A percentile compares a stretch with the other conserved stretches of the same genome.
Evolutionary conservation across 2,797 vertebrate genomes (phyloP).

Genomic region (Netta rufina): DNA sequence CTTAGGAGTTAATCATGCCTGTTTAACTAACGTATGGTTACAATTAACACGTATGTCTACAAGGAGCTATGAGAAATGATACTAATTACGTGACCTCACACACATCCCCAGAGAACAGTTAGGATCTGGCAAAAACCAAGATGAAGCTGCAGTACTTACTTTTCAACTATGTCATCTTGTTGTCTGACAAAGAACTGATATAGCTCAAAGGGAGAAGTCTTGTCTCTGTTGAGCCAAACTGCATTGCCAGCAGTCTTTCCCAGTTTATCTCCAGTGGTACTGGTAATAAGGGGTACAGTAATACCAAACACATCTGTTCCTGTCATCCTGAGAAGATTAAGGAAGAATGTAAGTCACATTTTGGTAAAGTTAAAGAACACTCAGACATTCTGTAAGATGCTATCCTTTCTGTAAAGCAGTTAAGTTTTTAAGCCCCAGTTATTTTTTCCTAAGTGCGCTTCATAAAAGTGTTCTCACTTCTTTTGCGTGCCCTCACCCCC

Average conservation of each 20-base stretch:
- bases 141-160: constrained; percentile 73
- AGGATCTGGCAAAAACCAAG: not conserved
- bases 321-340: constrained; percentile 78
- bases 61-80: not conserved
- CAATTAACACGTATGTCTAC: not conserved
- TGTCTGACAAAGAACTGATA: constrained; percentile 96
- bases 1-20: not conserved
- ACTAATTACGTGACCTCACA: not conserved
- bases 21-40: not conserved
- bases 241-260: constrained; percentile 97
- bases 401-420: not conserved
- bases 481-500: not conserved
- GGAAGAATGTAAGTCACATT: no score
- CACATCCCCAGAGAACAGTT: not conserved
- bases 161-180: constrained; percentile 84
- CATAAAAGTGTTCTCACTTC: not conserved
- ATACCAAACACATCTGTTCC: constrained; percentile 93
- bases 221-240: constrained; percentile 93
- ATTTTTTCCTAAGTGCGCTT: not conserved
- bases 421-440: not conserved
- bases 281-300: constrained; percentile 93
- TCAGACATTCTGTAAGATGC: not conserved
- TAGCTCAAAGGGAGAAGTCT: constrained; percentile 92
- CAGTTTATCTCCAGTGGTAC: constrained; percentile 90
- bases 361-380: not conserved